A percentile compares a stretch with the other conserved stretches of the same genome.
Conservation (phyloP, 2,888 invertebrate species). For the Anoplius nigerrimus region DNA sequence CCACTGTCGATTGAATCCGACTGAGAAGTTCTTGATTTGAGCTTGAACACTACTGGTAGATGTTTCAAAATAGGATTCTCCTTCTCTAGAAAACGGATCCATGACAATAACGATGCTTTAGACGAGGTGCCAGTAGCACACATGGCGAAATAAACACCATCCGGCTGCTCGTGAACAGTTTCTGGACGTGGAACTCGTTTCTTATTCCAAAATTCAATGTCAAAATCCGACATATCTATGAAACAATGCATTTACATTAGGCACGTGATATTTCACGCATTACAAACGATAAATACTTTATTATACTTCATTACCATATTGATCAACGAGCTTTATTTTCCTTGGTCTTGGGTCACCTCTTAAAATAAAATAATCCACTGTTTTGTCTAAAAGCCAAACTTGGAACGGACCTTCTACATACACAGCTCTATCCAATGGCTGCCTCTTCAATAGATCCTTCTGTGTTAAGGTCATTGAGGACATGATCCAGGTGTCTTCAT, state of each 20-base stretch:
- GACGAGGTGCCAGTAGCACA: constrained; percentile 95
- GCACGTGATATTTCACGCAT: too few relatives aligned
- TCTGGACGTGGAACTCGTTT: constrained; percentile 75
- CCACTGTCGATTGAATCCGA: not conserved
- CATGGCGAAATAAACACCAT: constrained; percentile 90
- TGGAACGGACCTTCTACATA: constrained; percentile 90
- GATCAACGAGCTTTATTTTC: constrained; percentile 71
- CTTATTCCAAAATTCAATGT: constrained; percentile 62
- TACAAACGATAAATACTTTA: too few relatives aligned
- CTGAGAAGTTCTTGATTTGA: constrained; percentile 66
- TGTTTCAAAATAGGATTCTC: constrained; percentile 84
- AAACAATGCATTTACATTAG: not conserved
- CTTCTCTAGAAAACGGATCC: constrained; percentile 88
- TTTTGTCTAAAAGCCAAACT: constrained; percentile 85
- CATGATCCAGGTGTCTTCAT: constrained; percentile 95
- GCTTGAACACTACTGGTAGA: constrained; percentile 90
- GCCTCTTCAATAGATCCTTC: constrained; percentile 81
- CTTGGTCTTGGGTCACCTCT: constrained; percentile 77
- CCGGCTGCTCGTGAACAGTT: constrained; percentile 93
- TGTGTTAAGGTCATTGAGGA: constrained; percentile 90
- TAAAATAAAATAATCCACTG: constrained; percentile 90
- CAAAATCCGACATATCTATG: not conserved
- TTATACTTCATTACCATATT: constrained; percentile 78
- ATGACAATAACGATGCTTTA: constrained; percentile 93
- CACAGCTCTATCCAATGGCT: constrained; percentile 80